These are phyloP conservation scores for Brachionus rubens DNA, from an alignment of 1,140 invertebrate genomes.

Conservation along the genomic window DNA sequence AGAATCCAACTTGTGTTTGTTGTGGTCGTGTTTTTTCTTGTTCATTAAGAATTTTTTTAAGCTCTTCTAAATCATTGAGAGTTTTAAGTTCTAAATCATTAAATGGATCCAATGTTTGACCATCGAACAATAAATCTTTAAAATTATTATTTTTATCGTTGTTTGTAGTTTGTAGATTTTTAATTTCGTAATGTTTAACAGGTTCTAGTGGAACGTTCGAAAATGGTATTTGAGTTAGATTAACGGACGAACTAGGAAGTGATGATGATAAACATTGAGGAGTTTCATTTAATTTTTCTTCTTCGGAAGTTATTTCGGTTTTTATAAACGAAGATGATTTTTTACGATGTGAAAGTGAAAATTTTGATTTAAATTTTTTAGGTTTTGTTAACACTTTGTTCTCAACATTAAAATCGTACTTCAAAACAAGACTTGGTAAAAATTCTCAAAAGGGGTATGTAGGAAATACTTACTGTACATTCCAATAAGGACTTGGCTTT, in stretches of 20 bases:
- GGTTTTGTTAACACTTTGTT: not conserved
- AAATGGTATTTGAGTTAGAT: not conserved
- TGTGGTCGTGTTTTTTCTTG: not conserved
- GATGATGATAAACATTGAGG: not conserved
- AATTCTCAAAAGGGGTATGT: not conserved
- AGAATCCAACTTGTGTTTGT: not conserved
- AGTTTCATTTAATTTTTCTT: not conserved
- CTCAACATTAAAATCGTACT: slow-evolving; percentile 5
- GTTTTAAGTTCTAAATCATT: slow-evolving; percentile 40
- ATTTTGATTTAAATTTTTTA: slow-evolving; percentile 5
- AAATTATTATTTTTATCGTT: slow-evolving; percentile 16
- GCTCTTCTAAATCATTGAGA: slow-evolving; percentile 37
- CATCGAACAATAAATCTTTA: not conserved
- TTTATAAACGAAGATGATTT: not conserved
- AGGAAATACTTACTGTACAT: not conserved
- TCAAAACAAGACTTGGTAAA: not conserved
- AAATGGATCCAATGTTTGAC: slow-evolving; percentile 29
- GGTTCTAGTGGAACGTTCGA: slow-evolving; percentile 10
- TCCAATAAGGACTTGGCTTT: not conserved
- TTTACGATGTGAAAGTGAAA: not conserved
- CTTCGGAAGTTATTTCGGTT: not conserved
- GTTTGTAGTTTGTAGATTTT: not conserved
- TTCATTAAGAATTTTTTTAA: slow-evolving; percentile 28
- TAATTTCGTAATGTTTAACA: not conserved
- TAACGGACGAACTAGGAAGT: not conserved